Evolutionary conservation across 30 jellyfish, hydroid and myxozoan species (phyloP).

Genomic region (Rhopilema esculentum): DNA sequence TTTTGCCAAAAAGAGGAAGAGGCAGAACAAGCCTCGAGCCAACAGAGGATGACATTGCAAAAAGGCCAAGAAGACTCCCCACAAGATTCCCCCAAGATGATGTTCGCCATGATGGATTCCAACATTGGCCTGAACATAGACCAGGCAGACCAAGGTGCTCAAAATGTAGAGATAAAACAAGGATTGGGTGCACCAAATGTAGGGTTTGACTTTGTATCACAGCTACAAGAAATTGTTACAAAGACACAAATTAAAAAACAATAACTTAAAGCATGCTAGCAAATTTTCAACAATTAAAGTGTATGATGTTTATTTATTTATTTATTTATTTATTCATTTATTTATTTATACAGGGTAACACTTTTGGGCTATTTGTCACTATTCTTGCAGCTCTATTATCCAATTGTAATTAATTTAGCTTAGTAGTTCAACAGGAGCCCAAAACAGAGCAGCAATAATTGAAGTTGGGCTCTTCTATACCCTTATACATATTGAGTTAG

Average conservation of each 20-base stretch:
- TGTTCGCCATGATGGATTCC: conserved; percentile 26
- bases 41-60: conserved; percentile 36
- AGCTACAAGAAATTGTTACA: conserved; percentile 25
- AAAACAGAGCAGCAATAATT: conserved; percentile 45
- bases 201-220: conserved; percentile 47
- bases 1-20: conserved; percentile 8
- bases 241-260: conserved; percentile 22
- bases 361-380: conserved; percentile 25
- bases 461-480: conserved; percentile 26
- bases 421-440: conserved; percentile 46
- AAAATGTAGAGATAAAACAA: conserved; percentile 35
- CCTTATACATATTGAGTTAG: background rate
- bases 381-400: conserved; percentile 56
- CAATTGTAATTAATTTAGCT: conserved; percentile 29
- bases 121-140: conserved; percentile 60
- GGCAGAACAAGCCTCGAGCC: background rate
- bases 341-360: conserved; percentile 25
- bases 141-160: conserved; percentile 57
- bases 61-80: conserved; percentile 35
- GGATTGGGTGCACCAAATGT: conserved; percentile 55
- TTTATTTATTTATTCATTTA: conserved; percentile 24
- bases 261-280: conserved; percentile 7
- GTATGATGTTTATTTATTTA: conserved; percentile 13
- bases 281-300: conserved; percentile 6
- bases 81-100: conserved; percentile 22